A percentile compares a stretch with the other conserved stretches of the same genome.
These are phyloP conservation scores for Daphoenositta chrysoptera DNA, from an alignment of 2,113 vertebrate genomes.

Conservation along the genomic window DNA sequence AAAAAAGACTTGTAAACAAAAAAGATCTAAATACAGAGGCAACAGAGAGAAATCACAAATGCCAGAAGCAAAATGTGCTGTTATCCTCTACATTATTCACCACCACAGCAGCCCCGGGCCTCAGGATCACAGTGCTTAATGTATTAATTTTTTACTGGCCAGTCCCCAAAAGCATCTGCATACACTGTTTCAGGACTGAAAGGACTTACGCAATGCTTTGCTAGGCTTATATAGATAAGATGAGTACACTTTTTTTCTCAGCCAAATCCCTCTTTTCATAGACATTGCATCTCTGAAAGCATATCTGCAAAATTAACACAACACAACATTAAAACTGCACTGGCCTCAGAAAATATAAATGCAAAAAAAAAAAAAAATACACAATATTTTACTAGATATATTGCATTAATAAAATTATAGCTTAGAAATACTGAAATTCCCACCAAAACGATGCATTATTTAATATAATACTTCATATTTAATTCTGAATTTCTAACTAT, in stretches of 20 bases:
- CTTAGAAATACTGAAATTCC: not conserved
- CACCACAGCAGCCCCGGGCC: not conserved
- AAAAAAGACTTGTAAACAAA: not conserved
- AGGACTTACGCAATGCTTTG: not conserved
- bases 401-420: not conserved
- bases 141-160: not conserved
- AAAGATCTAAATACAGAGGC: not conserved
- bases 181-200: not conserved
- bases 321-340: not conserved
- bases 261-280: not conserved
- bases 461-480: not conserved
- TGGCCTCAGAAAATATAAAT: not conserved
- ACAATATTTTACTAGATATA: not conserved
- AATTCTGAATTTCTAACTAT: not conserved
- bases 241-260: not conserved
- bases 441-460: not conserved
- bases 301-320: not conserved
- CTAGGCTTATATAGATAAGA: not conserved
- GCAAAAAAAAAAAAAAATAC: not conserved
- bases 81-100: not conserved
- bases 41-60: not conserved
- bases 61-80: not conserved
- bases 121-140: not conserved
- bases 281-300: not conserved
- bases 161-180: not conserved